A percentile compares a stretch with the other conserved stretches of the same genome.
Evolutionary conservation across 2,888 invertebrate genomes (phyloP).

Genomic region (Xylota sylvarum): DNA sequence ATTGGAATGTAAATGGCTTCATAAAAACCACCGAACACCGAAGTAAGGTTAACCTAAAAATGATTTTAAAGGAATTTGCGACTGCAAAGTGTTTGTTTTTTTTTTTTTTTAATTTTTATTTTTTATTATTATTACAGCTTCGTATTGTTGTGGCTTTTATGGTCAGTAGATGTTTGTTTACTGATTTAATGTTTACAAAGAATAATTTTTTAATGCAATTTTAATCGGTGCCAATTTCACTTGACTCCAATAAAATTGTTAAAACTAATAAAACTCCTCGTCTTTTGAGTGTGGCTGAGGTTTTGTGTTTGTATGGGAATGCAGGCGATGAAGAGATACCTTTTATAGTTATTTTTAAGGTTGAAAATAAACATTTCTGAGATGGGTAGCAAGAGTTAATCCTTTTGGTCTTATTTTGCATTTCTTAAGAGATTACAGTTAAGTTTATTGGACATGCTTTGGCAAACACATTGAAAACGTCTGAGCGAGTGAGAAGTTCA

Average conservation of each 20-base stretch:
- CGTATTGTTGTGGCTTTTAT: conserved; percentile 62
- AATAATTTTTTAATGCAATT: conserved; percentile 61
- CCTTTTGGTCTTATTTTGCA: background rate
- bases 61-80: conserved; percentile 66
- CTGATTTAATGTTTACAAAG: conserved; percentile 62
- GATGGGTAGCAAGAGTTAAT: conserved; percentile 7
- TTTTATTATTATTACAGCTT: conserved; percentile 21
- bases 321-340: conserved; percentile 39
- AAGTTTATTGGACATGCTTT: background rate
- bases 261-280: conserved; percentile 64
- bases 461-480: background rate
- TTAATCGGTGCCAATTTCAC: conserved; percentile 69
- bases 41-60: conserved; percentile 62
- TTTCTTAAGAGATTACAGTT: conserved; percentile 8
- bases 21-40: conserved; percentile 53
- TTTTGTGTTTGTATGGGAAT: conserved; percentile 2
- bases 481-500: too few species aligned
- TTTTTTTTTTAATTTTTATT: conserved; percentile 20
- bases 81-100: conserved; percentile 58
- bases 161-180: conserved; percentile 54
- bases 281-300: conserved; percentile 44
- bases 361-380: conserved; percentile 1
- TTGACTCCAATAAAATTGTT: conserved; percentile 57
- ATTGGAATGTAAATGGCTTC: conserved; percentile 73
- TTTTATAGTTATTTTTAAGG: conserved; percentile 33